phyloP scores from a whole-genome alignment of 2,888 invertebrate genomes.

The Prenolepis imparis region DNA sequence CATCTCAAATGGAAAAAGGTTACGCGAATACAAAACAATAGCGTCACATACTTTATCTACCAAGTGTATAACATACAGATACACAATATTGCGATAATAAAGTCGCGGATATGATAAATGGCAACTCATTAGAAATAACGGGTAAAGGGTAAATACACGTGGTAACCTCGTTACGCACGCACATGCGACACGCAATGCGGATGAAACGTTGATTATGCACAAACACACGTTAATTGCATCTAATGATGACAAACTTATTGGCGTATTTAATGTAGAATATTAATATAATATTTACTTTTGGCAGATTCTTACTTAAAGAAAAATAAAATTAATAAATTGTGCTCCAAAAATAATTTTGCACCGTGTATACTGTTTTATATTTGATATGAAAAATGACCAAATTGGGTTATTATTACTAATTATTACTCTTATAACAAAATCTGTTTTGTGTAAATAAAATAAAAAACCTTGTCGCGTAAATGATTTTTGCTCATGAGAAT shows the following conservation, averaged over 20 bases:
- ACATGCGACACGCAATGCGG: background rate
- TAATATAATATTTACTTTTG: constrained; percentile 16
- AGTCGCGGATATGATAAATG: constrained; percentile 17
- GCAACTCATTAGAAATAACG: constrained; percentile 12
- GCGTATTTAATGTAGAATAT: background rate
- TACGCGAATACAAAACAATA: background rate
- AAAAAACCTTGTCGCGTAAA: background rate
- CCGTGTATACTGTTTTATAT: background rate
- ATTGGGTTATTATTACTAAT: background rate
- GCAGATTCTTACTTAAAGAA: background rate
- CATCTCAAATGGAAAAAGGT: background rate
- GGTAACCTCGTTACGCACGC: constrained; percentile 19
- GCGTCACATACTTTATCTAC: background rate
- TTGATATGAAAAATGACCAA: background rate
- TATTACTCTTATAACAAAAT: constrained; percentile 2
- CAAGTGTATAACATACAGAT: background rate
- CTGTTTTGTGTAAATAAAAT: background rate
- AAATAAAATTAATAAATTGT: background rate
- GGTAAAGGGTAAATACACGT: constrained; percentile 34
- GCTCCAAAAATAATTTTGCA: background rate
- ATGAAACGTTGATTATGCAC: constrained; percentile 4
- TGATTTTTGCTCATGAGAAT: background rate
- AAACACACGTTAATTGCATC: constrained; percentile 4
- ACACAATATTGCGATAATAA: constrained; percentile 23
- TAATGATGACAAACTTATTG: background rate